A percentile compares a stretch with the other conserved stretches of the same genome.
Evolutionary conservation across 2,797 vertebrate genomes (phyloP).

Genomic region (Gadopsis marmoratus): DNA sequence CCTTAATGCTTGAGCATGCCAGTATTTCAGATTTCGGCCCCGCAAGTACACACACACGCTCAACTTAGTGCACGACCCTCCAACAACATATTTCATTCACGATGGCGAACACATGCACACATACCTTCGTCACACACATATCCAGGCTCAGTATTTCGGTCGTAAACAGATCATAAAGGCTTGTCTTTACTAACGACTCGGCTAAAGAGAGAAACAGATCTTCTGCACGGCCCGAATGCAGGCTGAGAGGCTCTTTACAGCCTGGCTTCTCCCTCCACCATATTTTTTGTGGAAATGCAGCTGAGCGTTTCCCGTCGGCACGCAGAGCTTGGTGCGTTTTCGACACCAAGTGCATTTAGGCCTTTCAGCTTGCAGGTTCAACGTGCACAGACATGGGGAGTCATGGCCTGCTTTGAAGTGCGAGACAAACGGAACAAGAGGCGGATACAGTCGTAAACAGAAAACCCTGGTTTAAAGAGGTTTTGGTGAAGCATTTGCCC

Average conservation of each 20-base stretch:
- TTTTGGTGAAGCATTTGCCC: neutral
- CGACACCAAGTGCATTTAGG: slow-evolving; percentile 25
- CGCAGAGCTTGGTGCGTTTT: slow-evolving; percentile 32
- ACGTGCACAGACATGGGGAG: slow-evolving; percentile 22
- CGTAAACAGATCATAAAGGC: slow-evolving; percentile 78
- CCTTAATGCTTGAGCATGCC: slow-evolving; percentile 26
- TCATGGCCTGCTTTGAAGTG: slow-evolving; percentile 13
- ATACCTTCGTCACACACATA: slow-evolving; percentile 21
- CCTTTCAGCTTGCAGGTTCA: slow-evolving; percentile 42
- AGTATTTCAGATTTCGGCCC: slow-evolving; percentile 28
- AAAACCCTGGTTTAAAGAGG: neutral
- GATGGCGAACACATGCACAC: slow-evolving; percentile 18
- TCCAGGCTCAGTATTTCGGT: slow-evolving; percentile 38
- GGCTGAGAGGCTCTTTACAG: slow-evolving; percentile 49
- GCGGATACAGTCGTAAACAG: neutral
- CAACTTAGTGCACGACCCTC: slow-evolving; percentile 11
- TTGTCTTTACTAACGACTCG: slow-evolving; percentile 72
- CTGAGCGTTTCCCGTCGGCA: slow-evolving; percentile 23
- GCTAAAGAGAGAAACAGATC: slow-evolving; percentile 73
- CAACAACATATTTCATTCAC: slow-evolving; percentile 29
- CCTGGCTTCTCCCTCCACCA: slow-evolving; percentile 36
- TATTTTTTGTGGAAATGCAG: slow-evolving; percentile 41
- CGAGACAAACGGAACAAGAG: neutral
- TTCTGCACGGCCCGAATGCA: slow-evolving; percentile 17
- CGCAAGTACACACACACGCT: neutral